Conservation (phyloP, 1,140 invertebrate genomes). For the Chrysoperla carnea region DNA sequence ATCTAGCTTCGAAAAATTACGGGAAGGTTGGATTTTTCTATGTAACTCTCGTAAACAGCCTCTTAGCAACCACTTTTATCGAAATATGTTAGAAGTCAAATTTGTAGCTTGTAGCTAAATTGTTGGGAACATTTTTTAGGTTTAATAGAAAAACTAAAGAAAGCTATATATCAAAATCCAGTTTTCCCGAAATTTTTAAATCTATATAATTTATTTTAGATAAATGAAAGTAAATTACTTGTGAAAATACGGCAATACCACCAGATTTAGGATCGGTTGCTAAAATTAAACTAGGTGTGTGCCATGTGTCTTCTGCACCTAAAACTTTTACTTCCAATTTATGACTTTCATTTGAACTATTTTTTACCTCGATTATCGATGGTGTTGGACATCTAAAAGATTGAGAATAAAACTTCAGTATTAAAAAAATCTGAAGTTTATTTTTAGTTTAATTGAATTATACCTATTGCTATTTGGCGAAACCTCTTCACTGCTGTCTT, state of each 20-base stretch:
- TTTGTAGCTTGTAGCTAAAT: too few species aligned
- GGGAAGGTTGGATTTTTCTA: not conserved
- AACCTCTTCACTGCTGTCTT: slow-evolving; percentile 34
- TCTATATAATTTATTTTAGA: too few species aligned
- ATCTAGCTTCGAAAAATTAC: not conserved
- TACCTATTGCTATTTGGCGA: slow-evolving; percentile 32
- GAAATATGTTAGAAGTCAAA: too few species aligned
- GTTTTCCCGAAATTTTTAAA: too few species aligned
- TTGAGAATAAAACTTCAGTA: not conserved
- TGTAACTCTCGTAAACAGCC: not conserved
- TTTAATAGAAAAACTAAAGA: too few species aligned
- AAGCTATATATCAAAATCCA: too few species aligned
- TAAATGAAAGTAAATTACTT: slow-evolving; percentile 28
- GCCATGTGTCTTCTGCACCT: slow-evolving; percentile 68
- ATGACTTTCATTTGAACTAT: slow-evolving; percentile 44
- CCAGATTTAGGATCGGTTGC: slow-evolving; percentile 39
- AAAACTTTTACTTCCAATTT: slow-evolving; percentile 54
- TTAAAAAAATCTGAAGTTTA: slow-evolving; percentile 1
- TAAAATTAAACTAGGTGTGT: slow-evolving; percentile 61
- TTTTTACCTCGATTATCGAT: slow-evolving; percentile 33
- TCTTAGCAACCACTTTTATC: too few species aligned
- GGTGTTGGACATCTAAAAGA: slow-evolving; percentile 20
- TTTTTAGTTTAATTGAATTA: not conserved
- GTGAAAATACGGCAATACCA: slow-evolving; percentile 65
- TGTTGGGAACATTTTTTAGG: too few species aligned